phyloP scores from a whole-genome alignment of 2,888 invertebrate genomes.

The Hylaea fasciaria region DNA sequence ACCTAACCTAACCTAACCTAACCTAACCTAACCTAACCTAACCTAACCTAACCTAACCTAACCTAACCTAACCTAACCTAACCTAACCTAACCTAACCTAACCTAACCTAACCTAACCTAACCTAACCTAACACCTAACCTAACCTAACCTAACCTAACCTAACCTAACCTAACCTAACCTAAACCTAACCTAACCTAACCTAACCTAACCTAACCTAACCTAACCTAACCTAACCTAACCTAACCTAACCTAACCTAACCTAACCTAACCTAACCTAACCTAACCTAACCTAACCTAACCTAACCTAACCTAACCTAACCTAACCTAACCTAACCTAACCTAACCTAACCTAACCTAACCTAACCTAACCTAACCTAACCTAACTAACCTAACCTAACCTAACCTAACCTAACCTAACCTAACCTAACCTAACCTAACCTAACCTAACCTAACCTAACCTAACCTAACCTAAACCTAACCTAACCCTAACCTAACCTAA shows the following conservation, averaged over 20 bases:
- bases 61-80: constrained; percentile 11
- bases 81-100: constrained; percentile 11
- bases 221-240: constrained; percentile 11
- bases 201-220: constrained; percentile 11
- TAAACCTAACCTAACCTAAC: constrained; percentile 11
- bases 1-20: constrained; percentile 11
- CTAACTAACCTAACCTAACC: constrained; percentile 10
- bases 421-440: constrained; percentile 11
- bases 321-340: constrained; percentile 11
- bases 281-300: constrained; percentile 11
- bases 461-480: no score
- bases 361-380: constrained; percentile 10
- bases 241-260: constrained; percentile 11
- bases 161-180: no score
- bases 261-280: constrained; percentile 11
- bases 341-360: constrained; percentile 11
- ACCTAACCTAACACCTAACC: no score
- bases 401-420: constrained; percentile 11
- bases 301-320: constrained; percentile 11
- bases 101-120: constrained; percentile 11
- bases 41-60: constrained; percentile 11
- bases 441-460: constrained; percentile 11
- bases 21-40: constrained; percentile 11
- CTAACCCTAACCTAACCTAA: constrained; percentile 11
- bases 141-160: constrained; percentile 11